Percentiles rank a stretch among this genome's conserved stretches.
Conservation (phyloP, 2,797 vertebrate species). For the Notolabrus celidotus region DNA sequence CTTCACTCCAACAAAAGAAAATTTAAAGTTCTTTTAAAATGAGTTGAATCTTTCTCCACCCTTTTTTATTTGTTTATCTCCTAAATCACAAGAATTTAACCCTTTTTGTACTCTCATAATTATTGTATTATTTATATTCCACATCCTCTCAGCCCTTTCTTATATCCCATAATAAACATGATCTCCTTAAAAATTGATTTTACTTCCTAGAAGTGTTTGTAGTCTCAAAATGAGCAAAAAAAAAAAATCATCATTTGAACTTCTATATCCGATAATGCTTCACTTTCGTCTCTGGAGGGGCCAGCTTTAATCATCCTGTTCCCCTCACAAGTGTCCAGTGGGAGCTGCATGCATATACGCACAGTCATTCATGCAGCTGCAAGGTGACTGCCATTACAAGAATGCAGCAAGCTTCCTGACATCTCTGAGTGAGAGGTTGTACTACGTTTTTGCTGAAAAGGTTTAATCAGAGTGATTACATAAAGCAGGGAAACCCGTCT, state of each 20-base stretch:
- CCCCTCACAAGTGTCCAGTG: slow-evolving; percentile 8
- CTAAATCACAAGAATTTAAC: slow-evolving; percentile 41
- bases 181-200: slow-evolving; percentile 33
- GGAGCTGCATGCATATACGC: slow-evolving; percentile 46
- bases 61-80: slow-evolving; percentile 57
- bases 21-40: slow-evolving; percentile 54
- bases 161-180: slow-evolving; percentile 70
- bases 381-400: slow-evolving; percentile 38
- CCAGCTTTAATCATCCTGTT: slow-evolving; percentile 17
- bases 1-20: slow-evolving; percentile 35
- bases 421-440: background rate
- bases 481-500: slow-evolving; percentile 9
- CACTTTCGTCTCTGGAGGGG: slow-evolving; percentile 19
- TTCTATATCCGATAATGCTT: slow-evolving; percentile 43
- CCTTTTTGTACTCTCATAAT: slow-evolving; percentile 45
- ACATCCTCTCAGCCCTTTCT: slow-evolving; percentile 48
- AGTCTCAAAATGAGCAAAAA: slow-evolving; percentile 26
- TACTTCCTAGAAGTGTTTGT: no score
- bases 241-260: slow-evolving; percentile 6
- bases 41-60: slow-evolving; percentile 43
- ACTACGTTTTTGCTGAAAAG: slow-evolving; percentile 17
- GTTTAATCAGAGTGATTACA: slow-evolving; percentile 26
- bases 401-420: slow-evolving; percentile 7
- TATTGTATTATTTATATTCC: no score
- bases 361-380: slow-evolving; percentile 59